phyloP scores from a whole-genome alignment of 2,888 invertebrate species.

The Sipunculus nudus region DNA sequence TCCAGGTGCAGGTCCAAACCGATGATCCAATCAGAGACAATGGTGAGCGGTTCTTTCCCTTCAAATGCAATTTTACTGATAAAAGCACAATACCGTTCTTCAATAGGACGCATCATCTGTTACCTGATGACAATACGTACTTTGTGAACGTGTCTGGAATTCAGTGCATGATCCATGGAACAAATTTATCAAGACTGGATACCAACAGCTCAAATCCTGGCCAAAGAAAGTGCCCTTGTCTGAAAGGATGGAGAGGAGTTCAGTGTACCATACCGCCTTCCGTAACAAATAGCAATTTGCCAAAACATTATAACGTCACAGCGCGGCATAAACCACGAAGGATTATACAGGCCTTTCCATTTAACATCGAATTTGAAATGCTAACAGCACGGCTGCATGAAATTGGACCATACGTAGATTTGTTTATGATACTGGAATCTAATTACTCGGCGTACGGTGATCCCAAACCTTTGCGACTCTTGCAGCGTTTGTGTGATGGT shows the following conservation, averaged over 20 bases:
- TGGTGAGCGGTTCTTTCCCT: no score
- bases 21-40: no score
- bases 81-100: no score
- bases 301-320: neutral
- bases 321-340: neutral
- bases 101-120: no score
- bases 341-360: slow-evolving; percentile 11
- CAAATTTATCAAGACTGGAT: neutral
- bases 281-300: neutral
- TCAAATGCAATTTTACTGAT: no score
- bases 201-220: neutral
- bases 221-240: neutral
- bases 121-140: no score
- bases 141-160: no score
- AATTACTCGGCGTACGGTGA: slow-evolving; percentile 14
- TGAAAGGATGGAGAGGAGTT: neutral
- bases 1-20: no score
- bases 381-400: slow-evolving; percentile 5
- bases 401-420: slow-evolving; percentile 9
- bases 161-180: no score
- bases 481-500: neutral
- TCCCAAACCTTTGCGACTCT: slow-evolving; percentile 6
- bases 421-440: slow-evolving; percentile 12
- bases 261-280: neutral
- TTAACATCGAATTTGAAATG: slow-evolving; percentile 16